Evolutionary conservation across 2,113 vertebrate species (phyloP).

Genomic region (Gallinago jamesoni): DNA sequence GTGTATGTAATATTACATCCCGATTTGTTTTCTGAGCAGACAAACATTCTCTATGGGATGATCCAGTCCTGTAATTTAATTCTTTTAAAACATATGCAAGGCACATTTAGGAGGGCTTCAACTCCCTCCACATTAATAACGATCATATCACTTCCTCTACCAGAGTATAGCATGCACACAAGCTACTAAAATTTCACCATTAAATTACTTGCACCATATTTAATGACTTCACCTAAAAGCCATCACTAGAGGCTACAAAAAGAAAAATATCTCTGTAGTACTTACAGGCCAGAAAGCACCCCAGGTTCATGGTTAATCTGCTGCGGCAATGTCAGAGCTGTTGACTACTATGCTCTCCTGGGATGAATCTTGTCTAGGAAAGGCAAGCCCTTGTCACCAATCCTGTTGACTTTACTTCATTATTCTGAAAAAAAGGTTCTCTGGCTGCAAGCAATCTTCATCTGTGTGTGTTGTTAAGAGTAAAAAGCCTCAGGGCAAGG

Average conservation of each 20-base stretch:
- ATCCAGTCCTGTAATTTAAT: not conserved
- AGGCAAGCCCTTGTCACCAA: not conserved
- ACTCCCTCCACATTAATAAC: not conserved
- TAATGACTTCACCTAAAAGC: not conserved
- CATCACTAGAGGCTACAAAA: not conserved
- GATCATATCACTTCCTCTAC: not conserved
- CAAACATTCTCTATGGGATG: not conserved
- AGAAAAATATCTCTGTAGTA: not conserved
- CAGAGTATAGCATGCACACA: not conserved
- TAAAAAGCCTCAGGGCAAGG: not conserved
- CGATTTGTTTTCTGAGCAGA: not conserved
- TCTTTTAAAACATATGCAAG: conserved; percentile 10
- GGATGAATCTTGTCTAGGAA: not conserved
- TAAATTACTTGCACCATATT: not conserved
- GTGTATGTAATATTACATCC: not conserved
- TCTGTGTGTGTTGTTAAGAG: not conserved
- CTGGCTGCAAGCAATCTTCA: not conserved
- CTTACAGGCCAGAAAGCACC: conserved; percentile 28
- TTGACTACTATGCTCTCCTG: not conserved
- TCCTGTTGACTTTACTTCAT: conserved; percentile 3
- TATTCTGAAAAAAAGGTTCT: conserved; percentile 5
- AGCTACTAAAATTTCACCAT: not conserved
- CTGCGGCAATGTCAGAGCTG: not conserved
- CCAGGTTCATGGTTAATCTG: not conserved
- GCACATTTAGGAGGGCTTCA: conserved; percentile 21